phyloP scores from a whole-genome alignment of 2,888 invertebrate genomes.

The Scaptomyza polygonia region DNA sequence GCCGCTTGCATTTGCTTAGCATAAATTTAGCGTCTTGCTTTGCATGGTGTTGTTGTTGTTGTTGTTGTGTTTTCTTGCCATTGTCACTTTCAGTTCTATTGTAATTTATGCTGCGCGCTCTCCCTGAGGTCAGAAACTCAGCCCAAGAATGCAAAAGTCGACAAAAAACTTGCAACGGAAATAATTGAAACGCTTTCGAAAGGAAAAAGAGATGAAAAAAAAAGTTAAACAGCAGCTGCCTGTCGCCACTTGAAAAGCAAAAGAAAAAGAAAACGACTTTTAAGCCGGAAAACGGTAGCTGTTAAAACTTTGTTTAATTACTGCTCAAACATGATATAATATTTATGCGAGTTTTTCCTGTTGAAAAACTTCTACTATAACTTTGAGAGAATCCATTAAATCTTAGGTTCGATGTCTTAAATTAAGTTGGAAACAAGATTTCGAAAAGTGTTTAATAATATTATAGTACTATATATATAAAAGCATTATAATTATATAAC shows the following conservation, averaged over 20 bases:
- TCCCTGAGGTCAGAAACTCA: conserved; percentile 61
- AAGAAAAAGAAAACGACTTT: conserved; percentile 1
- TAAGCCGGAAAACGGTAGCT: conserved; percentile 15
- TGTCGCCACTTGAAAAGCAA: conserved; percentile 2
- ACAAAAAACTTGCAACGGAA: conserved; percentile 32
- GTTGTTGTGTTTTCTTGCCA: conserved; percentile 1
- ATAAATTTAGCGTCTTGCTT: conserved; percentile 64
- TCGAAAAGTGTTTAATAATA: too few species aligned
- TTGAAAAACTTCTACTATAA: too few species aligned
- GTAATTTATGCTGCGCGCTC: conserved; percentile 61
- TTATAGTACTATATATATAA: too few species aligned
- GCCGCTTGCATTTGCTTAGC: conserved; percentile 71
- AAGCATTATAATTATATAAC: not conserved
- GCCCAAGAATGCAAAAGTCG: conserved; percentile 29
- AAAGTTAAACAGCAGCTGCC: conserved; percentile 21
- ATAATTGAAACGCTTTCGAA: conserved; percentile 40
- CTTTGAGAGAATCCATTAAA: too few species aligned
- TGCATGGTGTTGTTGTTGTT: conserved; percentile 13
- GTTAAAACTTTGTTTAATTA: conserved; percentile 9
- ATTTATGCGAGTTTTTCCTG: too few species aligned
- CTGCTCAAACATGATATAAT: too few species aligned
- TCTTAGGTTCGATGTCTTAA: too few species aligned
- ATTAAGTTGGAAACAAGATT: too few species aligned
- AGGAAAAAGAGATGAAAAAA: too few species aligned
- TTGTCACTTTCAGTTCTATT: conserved; percentile 54